These are phyloP conservation scores for Phlogophora meticulosa DNA, from an alignment of 2,888 invertebrate species.

Conservation along the genomic window DNA sequence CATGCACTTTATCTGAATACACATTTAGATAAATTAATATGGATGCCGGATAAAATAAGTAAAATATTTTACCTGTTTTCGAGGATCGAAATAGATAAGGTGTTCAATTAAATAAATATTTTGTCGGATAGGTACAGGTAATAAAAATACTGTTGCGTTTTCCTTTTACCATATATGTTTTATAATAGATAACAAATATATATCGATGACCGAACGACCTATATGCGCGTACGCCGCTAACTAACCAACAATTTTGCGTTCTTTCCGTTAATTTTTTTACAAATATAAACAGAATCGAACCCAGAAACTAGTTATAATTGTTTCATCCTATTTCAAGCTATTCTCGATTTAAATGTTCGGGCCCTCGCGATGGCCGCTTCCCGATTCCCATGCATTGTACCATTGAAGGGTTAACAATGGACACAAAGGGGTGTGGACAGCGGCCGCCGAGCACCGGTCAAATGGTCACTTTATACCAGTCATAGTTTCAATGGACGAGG, in stretches of 20 bases:
- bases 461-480: conserved; percentile 88
- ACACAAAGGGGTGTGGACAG: conserved; percentile 90
- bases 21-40: conserved; percentile 17
- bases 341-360: conserved; percentile 82
- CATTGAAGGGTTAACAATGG: conserved; percentile 86
- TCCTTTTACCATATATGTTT: conserved; percentile 33
- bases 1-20: conserved; percentile 6
- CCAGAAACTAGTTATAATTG: conserved; percentile 52
- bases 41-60: conserved; percentile 12
- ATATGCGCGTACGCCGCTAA: background rate
- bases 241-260: background rate
- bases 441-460: conserved; percentile 85
- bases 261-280: conserved; percentile 16
- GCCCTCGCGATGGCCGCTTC: conserved; percentile 80
- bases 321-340: conserved; percentile 59
- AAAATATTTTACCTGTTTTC: conserved; percentile 55
- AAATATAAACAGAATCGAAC: conserved; percentile 19
- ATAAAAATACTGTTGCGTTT: conserved; percentile 28
- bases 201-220: background rate
- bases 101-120: conserved; percentile 30
- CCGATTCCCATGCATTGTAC: conserved; percentile 88
- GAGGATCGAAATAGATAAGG: conserved; percentile 37
- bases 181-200: conserved; percentile 28
- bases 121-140: conserved; percentile 10
- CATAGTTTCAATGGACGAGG: conserved; percentile 87